Percentiles rank a stretch among this genome's conserved stretches.
Evolutionary conservation across 2,113 vertebrate species (phyloP).

Genomic region (Tursiops truncatus): DNA sequence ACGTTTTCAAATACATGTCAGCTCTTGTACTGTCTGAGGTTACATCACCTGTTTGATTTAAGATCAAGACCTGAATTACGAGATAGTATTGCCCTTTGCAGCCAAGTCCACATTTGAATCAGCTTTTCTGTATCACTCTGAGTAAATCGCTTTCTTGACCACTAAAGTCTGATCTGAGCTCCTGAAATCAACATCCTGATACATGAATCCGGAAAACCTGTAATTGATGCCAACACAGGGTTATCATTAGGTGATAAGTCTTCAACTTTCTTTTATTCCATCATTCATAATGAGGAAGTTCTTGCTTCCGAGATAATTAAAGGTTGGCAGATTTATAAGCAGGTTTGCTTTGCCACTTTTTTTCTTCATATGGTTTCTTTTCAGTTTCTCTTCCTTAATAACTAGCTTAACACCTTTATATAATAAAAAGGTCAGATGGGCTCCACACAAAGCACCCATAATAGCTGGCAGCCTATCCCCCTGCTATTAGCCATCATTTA

Average conservation of each 20-base stretch:
- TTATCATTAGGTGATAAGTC: slow-evolving; percentile 53
- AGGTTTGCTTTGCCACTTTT: slow-evolving; percentile 43
- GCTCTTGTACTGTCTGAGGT: background rate
- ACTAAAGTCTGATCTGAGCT: slow-evolving; percentile 33
- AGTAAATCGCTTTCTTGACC: slow-evolving; percentile 15
- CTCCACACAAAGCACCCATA: background rate
- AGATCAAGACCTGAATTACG: slow-evolving; percentile 21
- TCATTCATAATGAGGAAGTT: slow-evolving; percentile 37
- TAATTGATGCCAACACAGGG: background rate
- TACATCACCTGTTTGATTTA: slow-evolving; percentile 20
- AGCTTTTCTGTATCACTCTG: background rate
- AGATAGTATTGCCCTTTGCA: background rate
- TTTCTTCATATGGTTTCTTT: slow-evolving; percentile 45
- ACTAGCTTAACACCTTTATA: slow-evolving; percentile 51
- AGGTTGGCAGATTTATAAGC: slow-evolving; percentile 40
- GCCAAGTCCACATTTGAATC: background rate
- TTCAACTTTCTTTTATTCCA: slow-evolving; percentile 8
- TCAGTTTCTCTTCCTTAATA: slow-evolving; percentile 62
- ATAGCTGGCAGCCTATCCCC: slow-evolving; percentile 9
- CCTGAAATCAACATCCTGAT: slow-evolving; percentile 9
- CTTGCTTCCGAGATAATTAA: slow-evolving; percentile 57
- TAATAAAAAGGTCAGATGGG: slow-evolving; percentile 47
- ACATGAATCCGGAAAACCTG: slow-evolving; percentile 2
- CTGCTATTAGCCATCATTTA: slow-evolving; percentile 14
- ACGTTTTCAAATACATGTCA: background rate